These are phyloP conservation scores for Calephelis perditalis DNA, from an alignment of 2,888 invertebrate genomes.

Conservation along the genomic window DNA sequence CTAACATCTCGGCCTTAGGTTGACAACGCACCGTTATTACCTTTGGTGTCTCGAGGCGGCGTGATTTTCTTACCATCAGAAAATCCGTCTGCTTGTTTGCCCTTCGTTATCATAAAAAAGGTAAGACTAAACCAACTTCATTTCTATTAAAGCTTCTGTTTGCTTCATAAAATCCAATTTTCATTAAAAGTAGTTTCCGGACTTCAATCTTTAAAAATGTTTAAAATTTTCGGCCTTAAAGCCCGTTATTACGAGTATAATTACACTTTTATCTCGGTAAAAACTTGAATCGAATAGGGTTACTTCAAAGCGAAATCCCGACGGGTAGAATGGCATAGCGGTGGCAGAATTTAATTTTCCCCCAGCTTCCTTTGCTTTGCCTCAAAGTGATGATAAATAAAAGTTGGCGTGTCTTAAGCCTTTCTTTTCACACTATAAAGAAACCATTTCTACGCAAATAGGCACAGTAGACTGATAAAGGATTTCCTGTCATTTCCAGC, in stretches of 20 bases:
- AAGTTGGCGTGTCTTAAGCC: conserved; percentile 36
- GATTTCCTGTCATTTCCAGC: no score
- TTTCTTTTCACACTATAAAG: conserved; percentile 15
- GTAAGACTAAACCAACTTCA: no score
- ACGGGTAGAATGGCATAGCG: conserved; percentile 22
- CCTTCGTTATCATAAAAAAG: no score
- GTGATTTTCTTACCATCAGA: no score
- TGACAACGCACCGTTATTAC: no score
- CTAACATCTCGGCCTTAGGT: no score
- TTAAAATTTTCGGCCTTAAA: not conserved
- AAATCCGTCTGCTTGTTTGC: no score
- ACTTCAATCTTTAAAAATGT: not conserved
- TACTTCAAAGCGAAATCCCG: conserved; percentile 26
- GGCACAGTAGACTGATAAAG: not conserved
- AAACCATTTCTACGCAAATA: conserved; percentile 8
- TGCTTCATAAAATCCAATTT: conserved; percentile 42
- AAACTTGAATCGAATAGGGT: conserved; percentile 17
- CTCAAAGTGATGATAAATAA: conserved; percentile 24
- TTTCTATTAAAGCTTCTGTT: no score
- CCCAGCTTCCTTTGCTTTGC: conserved; percentile 27
- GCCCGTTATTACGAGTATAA: conserved; percentile 14
- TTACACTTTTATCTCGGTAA: conserved; percentile 13
- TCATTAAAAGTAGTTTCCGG: conserved; percentile 36
- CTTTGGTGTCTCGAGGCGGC: no score
- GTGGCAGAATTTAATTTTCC: conserved; percentile 30